These are phyloP conservation scores for Penaeus monodon DNA, from an alignment of 2,888 invertebrate species.

Conservation along the genomic window DNA sequence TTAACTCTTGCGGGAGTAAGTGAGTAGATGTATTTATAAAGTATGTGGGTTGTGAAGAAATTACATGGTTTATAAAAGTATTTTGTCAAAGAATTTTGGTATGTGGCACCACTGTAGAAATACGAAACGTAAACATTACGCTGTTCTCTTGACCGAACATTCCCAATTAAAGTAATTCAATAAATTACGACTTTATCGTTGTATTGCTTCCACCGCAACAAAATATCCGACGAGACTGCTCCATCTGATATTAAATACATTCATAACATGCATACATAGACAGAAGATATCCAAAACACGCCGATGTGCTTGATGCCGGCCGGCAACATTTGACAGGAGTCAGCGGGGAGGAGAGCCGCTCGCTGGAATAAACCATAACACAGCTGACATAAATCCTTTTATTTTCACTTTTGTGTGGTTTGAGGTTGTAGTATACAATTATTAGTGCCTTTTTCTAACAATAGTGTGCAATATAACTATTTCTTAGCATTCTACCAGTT, in stretches of 20 bases:
- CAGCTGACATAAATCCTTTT: slow-evolving; percentile 47
- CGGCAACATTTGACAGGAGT: slow-evolving; percentile 55
- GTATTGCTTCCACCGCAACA: no score
- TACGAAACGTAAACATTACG: slow-evolving; percentile 55
- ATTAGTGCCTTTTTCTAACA: neutral
- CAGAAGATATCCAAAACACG: neutral
- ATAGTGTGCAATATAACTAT: neutral
- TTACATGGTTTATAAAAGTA: neutral
- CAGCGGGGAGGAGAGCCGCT: slow-evolving; percentile 40
- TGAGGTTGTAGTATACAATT: neutral
- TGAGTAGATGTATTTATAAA: no score
- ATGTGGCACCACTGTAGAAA: slow-evolving; percentile 42
- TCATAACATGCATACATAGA: no score
- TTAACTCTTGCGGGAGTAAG: no score
- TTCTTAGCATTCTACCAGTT: neutral
- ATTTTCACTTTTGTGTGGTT: slow-evolving; percentile 3
- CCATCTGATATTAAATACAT: no score
- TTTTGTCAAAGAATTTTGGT: neutral
- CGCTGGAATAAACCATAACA: slow-evolving; percentile 56
- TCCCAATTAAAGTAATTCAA: neutral
- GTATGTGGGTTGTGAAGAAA: no score
- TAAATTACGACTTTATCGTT: no score
- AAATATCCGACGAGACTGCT: no score
- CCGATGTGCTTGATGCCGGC: slow-evolving; percentile 38
- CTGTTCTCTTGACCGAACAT: slow-evolving; percentile 33